Base-by-base conservation (phyloP, 2,797 vertebrate genomes). In the Lithobates pipiens region DNA sequence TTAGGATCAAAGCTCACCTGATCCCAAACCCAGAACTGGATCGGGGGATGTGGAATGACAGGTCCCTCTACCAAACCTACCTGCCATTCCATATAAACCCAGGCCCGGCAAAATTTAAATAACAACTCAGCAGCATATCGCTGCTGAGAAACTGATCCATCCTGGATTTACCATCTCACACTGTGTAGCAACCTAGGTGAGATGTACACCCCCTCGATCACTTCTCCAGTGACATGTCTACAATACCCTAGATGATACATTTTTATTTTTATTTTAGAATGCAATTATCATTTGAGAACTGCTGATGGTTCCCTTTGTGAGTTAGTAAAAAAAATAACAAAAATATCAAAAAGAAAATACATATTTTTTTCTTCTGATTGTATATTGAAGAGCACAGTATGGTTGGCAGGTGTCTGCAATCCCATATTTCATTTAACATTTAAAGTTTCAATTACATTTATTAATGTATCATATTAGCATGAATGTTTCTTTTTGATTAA, bases 401-500 rank as follows among this genome's bases (percentile, higher is more conserved):
- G 89, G 93, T 77, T 92, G 79, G 21, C 91, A 79, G 70, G 80
- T 91, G 88, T 88, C 87, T 88, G 83, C 74, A 73, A 10, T 89
- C 91, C 89, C 89, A 0, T 88, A 90, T 92, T 93, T 94, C 69
- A 83, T 86, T 79, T 68, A 83, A 61, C 44, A 36, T 74, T 69
- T 86, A 72, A 92, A 92, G 93, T 93, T 91, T 90, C 87, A 79
- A 89, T 92, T 94, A 92, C 91, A 91, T 93, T 91, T 90, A 91
- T 92, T 91, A 93, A 92, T 90, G 89, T 91, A 86, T 87, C 78
- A 89, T 89, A 90, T 89, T 91, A 91, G 90, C 89, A 92, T 90
- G 91, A 91, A 92, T 91, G 90, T 94, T 93, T 92, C 91, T 93
- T 93, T 88, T 87, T 93, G 93, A 94, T 94, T 94, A 95, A 94